Evolutionary conservation across 1,140 invertebrate genomes (phyloP).

Genomic region (Pogonognathellus flavescens): DNA sequence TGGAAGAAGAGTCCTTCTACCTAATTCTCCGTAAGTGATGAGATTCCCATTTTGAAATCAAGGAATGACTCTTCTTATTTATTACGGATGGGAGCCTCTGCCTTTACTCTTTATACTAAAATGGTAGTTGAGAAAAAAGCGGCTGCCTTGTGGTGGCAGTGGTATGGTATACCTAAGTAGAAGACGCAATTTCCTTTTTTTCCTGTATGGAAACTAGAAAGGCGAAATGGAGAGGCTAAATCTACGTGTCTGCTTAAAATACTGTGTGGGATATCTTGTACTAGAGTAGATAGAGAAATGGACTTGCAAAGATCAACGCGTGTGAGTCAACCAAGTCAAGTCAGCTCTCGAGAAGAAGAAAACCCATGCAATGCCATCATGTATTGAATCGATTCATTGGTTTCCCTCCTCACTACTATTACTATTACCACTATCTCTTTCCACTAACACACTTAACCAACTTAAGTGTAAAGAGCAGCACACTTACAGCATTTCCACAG

Average conservation of each 20-base stretch:
- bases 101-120: not conserved
- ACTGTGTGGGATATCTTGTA: not conserved
- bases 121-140: too few relatives aligned
- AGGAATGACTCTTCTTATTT: slow-evolving; percentile 34
- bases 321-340: slow-evolving; percentile 33
- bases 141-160: not conserved
- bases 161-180: not conserved
- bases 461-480: too few relatives aligned
- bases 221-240: slow-evolving; percentile 1
- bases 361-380: not conserved
- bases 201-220: slow-evolving; percentile 1
- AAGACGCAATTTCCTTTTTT: slow-evolving; percentile 41
- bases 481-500: too few relatives aligned
- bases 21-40: slow-evolving; percentile 45
- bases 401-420: slow-evolving; percentile 8
- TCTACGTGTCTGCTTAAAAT: slow-evolving; percentile 25
- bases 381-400: slow-evolving; percentile 29
- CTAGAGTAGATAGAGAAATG: too few relatives aligned
- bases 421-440: not conserved
- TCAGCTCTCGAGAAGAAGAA: not conserved
- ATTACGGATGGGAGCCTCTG: slow-evolving; percentile 1
- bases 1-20: not conserved
- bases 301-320: not conserved
- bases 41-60: slow-evolving; percentile 31
- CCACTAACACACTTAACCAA: slow-evolving; percentile 41